Conservation (phyloP, 2,113 vertebrate genomes). For the Thermophis baileyi region DNA sequence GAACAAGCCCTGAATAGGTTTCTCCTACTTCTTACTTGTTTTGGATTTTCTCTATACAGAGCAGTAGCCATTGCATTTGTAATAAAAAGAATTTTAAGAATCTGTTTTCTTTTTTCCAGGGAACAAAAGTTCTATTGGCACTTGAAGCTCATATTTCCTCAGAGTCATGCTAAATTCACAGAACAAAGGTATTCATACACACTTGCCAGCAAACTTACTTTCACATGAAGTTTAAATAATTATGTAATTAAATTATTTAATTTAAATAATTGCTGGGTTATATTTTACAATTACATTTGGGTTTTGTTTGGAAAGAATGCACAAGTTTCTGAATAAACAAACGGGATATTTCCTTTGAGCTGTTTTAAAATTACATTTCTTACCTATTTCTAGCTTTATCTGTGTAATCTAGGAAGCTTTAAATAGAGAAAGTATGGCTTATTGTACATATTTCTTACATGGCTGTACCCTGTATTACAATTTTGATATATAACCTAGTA, state of each 20-base stretch:
- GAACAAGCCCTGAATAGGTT: not conserved
- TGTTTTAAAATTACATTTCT: not conserved
- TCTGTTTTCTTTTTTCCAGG: constrained; percentile 67
- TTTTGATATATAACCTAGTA: not conserved
- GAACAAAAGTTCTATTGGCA: constrained; percentile 89
- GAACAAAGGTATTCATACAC: constrained; percentile 78
- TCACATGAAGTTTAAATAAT: not conserved
- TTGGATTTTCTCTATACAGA: not conserved
- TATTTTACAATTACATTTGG: not conserved
- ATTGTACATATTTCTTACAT: not conserved
- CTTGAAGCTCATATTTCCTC: constrained; percentile 88
- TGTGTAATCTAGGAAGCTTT: not conserved
- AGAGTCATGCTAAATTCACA: constrained; percentile 80
- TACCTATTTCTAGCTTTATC: not conserved
- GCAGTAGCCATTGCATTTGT: not conserved
- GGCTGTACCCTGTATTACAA: not conserved
- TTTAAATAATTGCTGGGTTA: not conserved
- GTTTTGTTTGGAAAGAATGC: not conserved
- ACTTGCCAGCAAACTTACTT: not conserved
- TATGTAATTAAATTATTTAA: not conserved
- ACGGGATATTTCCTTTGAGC: not conserved
- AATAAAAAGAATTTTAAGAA: not conserved
- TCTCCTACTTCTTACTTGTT: not conserved
- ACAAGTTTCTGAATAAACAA: not conserved
- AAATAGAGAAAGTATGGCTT: not conserved